Evolutionary conservation across 2,797 vertebrate species (phyloP).

Genomic region (Acridotheres tristis): DNA sequence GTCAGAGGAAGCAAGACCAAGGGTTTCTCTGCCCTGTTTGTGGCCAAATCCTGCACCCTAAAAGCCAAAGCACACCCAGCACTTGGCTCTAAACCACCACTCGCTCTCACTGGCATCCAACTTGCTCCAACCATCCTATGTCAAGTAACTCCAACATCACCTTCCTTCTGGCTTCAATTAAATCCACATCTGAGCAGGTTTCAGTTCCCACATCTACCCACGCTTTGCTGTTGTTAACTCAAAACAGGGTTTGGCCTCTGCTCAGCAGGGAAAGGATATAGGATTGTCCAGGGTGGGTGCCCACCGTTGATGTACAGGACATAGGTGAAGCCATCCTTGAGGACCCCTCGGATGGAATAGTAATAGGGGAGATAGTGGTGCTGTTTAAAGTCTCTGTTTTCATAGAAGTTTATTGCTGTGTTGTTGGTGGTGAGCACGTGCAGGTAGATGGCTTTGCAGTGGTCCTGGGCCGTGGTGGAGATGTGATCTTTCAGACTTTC

Average conservation of each 20-base stretch:
- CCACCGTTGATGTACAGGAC: constrained; percentile 98
- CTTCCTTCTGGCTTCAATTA: background rate
- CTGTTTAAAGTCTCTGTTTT: constrained; percentile 98
- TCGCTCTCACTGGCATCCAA: background rate
- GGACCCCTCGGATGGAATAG: constrained; percentile 97
- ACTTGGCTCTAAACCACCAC: background rate
- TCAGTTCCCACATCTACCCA: background rate
- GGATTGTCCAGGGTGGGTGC: constrained; percentile 98
- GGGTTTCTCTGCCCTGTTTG: background rate
- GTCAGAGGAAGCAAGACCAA: background rate
- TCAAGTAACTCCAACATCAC: background rate
- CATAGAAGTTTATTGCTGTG: constrained; percentile 97
- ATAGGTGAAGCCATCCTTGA: constrained; percentile 98
- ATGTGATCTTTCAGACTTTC: constrained; percentile 99
- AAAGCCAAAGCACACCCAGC: background rate
- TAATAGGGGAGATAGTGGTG: constrained; percentile 99
- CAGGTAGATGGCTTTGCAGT: constrained; percentile 98
- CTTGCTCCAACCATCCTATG: background rate
- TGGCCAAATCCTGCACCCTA: background rate
- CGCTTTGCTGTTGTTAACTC: background rate
- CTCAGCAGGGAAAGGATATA: constrained; percentile 90
- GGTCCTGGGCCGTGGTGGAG: constrained; percentile 94
- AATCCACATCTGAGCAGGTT: background rate
- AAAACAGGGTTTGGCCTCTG: background rate
- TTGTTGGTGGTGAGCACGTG: constrained; percentile 98